These are phyloP conservation scores for Schizaphis graminum DNA, from an alignment of 2,888 invertebrate species.

Conservation along the genomic window DNA sequence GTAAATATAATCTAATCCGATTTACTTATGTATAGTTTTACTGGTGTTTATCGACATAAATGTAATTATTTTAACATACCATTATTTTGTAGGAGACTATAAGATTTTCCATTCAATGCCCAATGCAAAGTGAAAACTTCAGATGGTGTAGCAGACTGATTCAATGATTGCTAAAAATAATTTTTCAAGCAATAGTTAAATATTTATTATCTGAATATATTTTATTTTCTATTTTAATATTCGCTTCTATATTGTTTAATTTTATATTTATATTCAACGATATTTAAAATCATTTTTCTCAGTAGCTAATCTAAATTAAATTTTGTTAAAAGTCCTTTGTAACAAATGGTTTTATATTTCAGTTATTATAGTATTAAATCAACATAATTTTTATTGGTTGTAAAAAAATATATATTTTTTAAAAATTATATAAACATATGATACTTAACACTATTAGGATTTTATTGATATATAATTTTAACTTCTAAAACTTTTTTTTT, in stretches of 20 bases:
- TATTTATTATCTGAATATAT: neutral
- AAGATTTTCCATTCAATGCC: conserved; percentile 70
- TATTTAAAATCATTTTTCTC: neutral
- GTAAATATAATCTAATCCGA: neutral
- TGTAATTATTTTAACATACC: conserved; percentile 67
- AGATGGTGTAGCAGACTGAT: conserved; percentile 68
- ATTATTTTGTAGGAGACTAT: conserved; percentile 68
- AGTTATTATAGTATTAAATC: neutral
- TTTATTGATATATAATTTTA: neutral
- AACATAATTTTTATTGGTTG: neutral
- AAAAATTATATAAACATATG: neutral
- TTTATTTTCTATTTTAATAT: neutral
- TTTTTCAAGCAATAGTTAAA: neutral
- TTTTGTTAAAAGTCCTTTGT: neutral
- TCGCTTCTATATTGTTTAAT: neutral
- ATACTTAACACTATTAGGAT: neutral
- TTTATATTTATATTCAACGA: neutral
- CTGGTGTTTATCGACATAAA: neutral
- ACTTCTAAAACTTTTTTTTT: neutral
- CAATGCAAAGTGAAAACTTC: conserved; percentile 70
- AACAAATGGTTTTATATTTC: neutral
- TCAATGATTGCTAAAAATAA: conserved; percentile 69
- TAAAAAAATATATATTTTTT: neutral
- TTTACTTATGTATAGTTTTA: neutral
- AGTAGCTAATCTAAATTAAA: neutral